Evolutionary conservation across 2,888 invertebrate species (phyloP), one percentile per base, ranked within the genome.

Genomic region (Catocala fraxini): DNA sequence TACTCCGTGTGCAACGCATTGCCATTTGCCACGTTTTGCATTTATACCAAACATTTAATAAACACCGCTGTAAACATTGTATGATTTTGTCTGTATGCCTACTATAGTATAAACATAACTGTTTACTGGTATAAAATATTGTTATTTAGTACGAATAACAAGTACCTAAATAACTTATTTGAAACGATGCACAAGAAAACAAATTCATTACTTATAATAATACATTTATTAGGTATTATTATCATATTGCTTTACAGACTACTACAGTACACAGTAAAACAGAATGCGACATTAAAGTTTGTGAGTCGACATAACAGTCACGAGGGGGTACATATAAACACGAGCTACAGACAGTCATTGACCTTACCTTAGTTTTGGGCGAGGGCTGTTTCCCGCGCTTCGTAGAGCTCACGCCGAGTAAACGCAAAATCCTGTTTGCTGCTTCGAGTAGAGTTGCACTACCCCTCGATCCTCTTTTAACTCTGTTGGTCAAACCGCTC

Each of bases 381-480:
- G 94, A 93, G 86, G 93, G 90, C 86, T 94, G 93, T 92, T 94
- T 94, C 93, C 93, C 94, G 91, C 94, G 94, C 89, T 94, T 94
- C 76, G 92, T 88, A 65, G 94, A 93, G 84, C 93, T 94, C 74
- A 94, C 92, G 81, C 94, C 94, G 73, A 94, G 91, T 81, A 94
- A 82, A 79, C 94, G 90, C 71, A 94, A 90, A 90, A 94, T 94
- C 86, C 94, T 93, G 90, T 94, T 94, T 63, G 94, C 94, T 84
- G 94, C 94, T 85, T 94, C 94, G 65, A 94, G 88, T 82, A 94
- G 92, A 85, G 94, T 94, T 70, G 93, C 94, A 88, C 94, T 94
- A 81, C 94, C 94, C 88, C 94, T 91, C 88, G 94, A 94, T 87
- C 94, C 93, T 87, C 94, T 89, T 91, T 94, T 94, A 79, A 92